Conservation (phyloP, 2,797 vertebrate species). For the Rhinella marina region DNA sequence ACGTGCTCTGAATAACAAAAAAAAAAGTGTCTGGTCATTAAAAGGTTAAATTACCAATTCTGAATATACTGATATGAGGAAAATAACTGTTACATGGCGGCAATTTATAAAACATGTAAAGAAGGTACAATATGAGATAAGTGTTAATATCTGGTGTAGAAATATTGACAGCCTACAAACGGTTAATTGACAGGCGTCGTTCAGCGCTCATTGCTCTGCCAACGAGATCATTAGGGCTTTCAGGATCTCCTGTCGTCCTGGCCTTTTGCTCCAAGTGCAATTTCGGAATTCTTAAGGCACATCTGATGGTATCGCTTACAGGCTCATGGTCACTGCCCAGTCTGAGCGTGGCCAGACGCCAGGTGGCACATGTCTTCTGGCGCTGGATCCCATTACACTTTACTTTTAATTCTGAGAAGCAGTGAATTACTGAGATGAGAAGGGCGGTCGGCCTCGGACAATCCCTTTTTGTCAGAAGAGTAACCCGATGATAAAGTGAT, state of each 20-base stretch:
- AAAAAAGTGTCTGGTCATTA: no score
- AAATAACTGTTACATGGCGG: background rate
- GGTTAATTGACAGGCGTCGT: background rate
- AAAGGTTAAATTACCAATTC: no score
- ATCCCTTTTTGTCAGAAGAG: background rate
- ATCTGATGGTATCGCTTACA: slow-evolving; percentile 46
- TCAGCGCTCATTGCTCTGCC: background rate
- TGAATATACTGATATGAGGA: no score
- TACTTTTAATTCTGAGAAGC: background rate
- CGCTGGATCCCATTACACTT: slow-evolving; percentile 26
- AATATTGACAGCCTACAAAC: background rate
- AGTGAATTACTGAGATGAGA: background rate
- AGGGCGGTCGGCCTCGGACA: background rate
- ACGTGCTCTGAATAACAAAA: no score
- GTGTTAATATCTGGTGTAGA: background rate
- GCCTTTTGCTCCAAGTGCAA: slow-evolving; percentile 40
- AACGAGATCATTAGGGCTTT: slow-evolving; percentile 4
- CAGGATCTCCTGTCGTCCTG: slow-evolving; percentile 30
- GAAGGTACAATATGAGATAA: background rate
- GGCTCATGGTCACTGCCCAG: background rate
- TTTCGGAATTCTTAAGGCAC: slow-evolving; percentile 32
- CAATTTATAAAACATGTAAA: background rate
- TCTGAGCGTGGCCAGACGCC: slow-evolving; percentile 31
- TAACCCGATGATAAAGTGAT: background rate
- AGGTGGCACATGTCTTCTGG: slow-evolving; percentile 50